These are phyloP conservation scores for Carapus acus DNA, from an alignment of 2,797 vertebrate genomes.

Conservation along the genomic window DNA sequence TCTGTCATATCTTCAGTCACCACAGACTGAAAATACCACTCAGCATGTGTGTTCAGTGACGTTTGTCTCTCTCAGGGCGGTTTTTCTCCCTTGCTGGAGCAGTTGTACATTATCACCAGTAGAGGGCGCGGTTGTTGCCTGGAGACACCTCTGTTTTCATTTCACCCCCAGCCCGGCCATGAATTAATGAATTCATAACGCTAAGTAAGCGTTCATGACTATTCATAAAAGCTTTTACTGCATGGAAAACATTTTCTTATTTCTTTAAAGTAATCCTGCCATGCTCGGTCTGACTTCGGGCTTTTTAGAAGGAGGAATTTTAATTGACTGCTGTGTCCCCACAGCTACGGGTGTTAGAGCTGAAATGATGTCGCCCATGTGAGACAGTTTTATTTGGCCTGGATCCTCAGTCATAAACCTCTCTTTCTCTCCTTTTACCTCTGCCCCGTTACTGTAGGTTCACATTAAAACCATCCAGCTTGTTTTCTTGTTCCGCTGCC, in stretches of 20 bases:
- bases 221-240: background rate
- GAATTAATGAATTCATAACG: conserved; percentile 1
- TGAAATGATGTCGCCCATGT: conserved; percentile 9
- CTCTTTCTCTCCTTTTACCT: conserved; percentile 14
- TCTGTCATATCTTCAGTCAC: background rate
- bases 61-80: too few relatives aligned
- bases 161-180: background rate
- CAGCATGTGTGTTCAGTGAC: too few relatives aligned
- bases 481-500: conserved; percentile 46
- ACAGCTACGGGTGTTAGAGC: conserved; percentile 21
- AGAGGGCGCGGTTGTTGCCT: conserved; percentile 57
- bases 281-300: conserved; percentile 2
- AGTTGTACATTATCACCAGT: conserved; percentile 53
- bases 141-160: background rate
- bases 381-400: conserved; percentile 29
- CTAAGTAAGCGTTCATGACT: background rate
- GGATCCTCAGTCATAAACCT: conserved; percentile 28
- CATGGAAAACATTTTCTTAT: background rate
- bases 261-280: background rate
- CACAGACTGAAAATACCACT: background rate
- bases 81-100: too few relatives aligned
- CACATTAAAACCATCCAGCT: conserved; percentile 44
- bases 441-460: conserved; percentile 40
- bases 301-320: conserved; percentile 9
- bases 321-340: conserved; percentile 12